A percentile compares a stretch with the other conserved stretches of the same genome.
These are phyloP conservation scores for Pecten maximus DNA, from an alignment of 2,888 invertebrate species.

Conservation along the genomic window DNA sequence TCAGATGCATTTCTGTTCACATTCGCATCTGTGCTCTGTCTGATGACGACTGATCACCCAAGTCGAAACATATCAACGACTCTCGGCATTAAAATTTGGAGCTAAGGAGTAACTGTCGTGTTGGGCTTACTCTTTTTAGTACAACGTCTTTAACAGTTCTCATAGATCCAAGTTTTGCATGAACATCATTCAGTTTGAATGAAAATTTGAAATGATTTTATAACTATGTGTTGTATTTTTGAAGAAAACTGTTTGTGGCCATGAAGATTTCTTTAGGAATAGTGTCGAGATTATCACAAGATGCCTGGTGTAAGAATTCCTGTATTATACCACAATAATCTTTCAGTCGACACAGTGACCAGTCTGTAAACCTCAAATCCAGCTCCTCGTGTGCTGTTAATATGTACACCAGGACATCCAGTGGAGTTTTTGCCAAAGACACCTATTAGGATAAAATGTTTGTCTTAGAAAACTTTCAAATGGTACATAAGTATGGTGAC, in stretches of 20 bases:
- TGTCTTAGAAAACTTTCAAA: not conserved
- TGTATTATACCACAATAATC: not conserved
- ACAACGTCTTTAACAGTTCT: too few species aligned
- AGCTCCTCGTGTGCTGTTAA: not conserved
- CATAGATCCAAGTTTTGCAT: too few species aligned
- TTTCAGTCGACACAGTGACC: not conserved
- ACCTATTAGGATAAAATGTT: not conserved
- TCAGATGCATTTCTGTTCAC: too few species aligned
- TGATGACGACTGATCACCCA: too few species aligned
- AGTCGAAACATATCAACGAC: too few species aligned
- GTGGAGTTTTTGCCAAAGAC: not conserved
- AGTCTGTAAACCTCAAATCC: not conserved
- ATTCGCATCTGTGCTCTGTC: too few species aligned
- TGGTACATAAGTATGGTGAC: not conserved
- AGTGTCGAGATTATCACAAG: not conserved
- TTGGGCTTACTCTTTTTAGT: too few species aligned
- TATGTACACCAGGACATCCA: not conserved
- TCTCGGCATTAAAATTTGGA: too few species aligned
- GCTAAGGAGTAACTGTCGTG: too few species aligned
- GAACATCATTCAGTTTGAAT: too few species aligned
- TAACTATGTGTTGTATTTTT: not conserved
- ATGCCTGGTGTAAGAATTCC: not conserved
- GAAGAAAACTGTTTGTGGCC: not conserved
- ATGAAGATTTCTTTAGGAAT: not conserved
- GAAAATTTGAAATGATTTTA: not conserved